phyloP scores from a whole-genome alignment of 2,797 vertebrate species.

The Eulemur albifrons region DNA sequence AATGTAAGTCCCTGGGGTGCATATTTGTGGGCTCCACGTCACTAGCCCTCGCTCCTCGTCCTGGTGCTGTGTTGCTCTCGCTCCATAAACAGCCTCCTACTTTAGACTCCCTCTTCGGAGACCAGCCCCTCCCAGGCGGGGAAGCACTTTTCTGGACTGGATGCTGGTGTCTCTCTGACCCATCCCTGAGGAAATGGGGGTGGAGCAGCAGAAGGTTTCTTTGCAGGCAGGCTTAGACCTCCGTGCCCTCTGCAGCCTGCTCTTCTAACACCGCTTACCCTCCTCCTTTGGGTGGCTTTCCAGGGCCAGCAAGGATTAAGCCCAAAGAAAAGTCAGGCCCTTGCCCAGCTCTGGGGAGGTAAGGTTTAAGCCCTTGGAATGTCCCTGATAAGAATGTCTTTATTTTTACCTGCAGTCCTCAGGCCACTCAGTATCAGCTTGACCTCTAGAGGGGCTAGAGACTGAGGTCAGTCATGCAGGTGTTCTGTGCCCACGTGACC shows the following conservation, averaged over 20 bases:
- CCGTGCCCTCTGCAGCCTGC: not conserved
- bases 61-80: rapidly evolving
- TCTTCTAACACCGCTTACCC: not conserved
- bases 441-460: not conserved
- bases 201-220: not conserved
- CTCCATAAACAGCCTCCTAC: not conserved
- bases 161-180: not conserved
- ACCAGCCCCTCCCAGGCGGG: not conserved
- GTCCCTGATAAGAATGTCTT: not conserved
- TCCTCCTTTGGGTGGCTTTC: not conserved
- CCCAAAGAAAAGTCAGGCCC: not conserved
- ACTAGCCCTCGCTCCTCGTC: not conserved
- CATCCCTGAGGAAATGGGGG: not conserved
- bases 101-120: not conserved
- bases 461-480: rapidly evolving
- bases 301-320: not conserved
- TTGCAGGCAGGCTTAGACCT: not conserved
- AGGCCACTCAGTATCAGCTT: not conserved
- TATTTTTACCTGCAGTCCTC: not conserved
- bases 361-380: not conserved
- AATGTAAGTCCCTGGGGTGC: rapidly evolving
- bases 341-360: not conserved
- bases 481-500: not conserved
- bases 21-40: rapidly evolving
- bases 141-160: not conserved